Evolutionary conservation across 2,797 vertebrate species (phyloP).

Genomic region (Eulemur mongoz): DNA sequence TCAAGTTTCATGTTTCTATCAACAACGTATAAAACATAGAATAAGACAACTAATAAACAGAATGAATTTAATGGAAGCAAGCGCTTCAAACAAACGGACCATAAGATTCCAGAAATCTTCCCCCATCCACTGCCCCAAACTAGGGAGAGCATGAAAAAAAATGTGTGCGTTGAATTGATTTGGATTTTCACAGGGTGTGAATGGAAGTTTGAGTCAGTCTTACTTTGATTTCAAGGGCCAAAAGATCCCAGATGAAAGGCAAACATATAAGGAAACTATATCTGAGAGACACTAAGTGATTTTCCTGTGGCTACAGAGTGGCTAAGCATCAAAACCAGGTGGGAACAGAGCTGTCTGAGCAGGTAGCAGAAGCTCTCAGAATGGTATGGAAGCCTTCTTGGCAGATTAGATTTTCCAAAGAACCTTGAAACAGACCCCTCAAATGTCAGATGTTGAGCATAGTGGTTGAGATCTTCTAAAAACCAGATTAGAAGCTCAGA

Average conservation of each 20-base stretch:
- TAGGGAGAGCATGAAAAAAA: neutral
- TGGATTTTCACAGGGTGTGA: neutral
- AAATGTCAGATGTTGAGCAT: neutral
- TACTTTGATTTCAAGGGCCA: neutral
- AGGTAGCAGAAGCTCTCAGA: neutral
- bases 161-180: neutral
- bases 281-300: neutral
- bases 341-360: neutral
- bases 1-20: neutral
- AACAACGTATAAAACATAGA: neutral
- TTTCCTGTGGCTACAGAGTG: neutral
- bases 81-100: neutral
- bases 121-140: neutral
- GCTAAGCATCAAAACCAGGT: neutral
- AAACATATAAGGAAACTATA: neutral
- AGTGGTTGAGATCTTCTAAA: neutral
- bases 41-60: neutral
- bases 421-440: neutral
- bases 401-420: neutral
- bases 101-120: neutral
- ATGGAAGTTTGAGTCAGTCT: neutral
- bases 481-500: neutral
- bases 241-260: neutral
- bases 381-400: neutral
- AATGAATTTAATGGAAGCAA: neutral